phyloP scores from a whole-genome alignment of 37 sponge, comb jelly and placozoan species.

The Spongilla lacustris region DNA sequence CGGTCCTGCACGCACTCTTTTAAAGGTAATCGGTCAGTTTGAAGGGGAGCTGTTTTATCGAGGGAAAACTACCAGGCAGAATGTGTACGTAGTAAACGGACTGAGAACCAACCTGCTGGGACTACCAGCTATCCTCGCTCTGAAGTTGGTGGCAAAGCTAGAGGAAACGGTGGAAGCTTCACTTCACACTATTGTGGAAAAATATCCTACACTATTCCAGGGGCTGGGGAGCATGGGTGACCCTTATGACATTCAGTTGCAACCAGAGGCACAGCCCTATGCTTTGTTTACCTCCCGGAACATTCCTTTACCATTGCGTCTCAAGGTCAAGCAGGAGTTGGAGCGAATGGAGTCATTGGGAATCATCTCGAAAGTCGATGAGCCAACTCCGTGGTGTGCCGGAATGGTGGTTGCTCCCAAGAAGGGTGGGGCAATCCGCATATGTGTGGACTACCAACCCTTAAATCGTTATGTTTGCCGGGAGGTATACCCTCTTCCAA shows the following conservation, averaged over 20 bases:
- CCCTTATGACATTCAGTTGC: constrained; percentile 34
- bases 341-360: constrained; percentile 41
- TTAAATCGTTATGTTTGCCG: constrained; percentile 43
- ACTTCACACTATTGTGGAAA: neutral
- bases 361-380: constrained; percentile 52
- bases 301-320: constrained; percentile 41
- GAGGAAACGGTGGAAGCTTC: constrained; percentile 6
- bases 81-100: constrained; percentile 16
- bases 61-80: constrained; percentile 2
- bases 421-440: constrained; percentile 32
- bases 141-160: constrained; percentile 17
- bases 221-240: constrained; percentile 33
- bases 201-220: constrained; percentile 25
- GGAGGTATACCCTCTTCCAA: constrained; percentile 58
- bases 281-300: constrained; percentile 37
- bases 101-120: constrained; percentile 39
- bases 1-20: constrained; percentile 16
- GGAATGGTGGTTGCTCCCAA: constrained; percentile 61
- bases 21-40: constrained; percentile 29
- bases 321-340: constrained; percentile 27
- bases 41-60: constrained; percentile 15
- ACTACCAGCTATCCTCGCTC: constrained; percentile 33
- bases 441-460: constrained; percentile 57
- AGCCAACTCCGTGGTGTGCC: constrained; percentile 65
- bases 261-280: constrained; percentile 24